These are phyloP conservation scores for Tokudaia tokunoshimensis DNA, from an alignment of 2,797 vertebrate species.

Conservation along the genomic window DNA sequence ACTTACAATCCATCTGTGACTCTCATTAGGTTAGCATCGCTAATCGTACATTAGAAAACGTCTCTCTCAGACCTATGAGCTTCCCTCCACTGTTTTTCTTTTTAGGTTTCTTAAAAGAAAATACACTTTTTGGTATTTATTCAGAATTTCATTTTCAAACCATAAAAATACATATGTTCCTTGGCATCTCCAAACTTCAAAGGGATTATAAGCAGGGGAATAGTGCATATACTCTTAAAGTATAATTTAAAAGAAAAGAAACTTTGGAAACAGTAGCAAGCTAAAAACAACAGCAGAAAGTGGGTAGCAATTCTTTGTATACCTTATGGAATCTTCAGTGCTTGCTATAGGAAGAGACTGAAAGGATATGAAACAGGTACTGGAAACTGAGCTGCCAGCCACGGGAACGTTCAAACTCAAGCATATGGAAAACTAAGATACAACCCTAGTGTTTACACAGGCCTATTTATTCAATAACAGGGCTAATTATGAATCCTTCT, in stretches of 20 bases:
- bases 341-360: background rate
- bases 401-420: background rate
- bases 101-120: background rate
- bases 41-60: background rate
- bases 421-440: background rate
- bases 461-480: background rate
- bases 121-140: background rate
- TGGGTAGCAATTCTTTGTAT: background rate
- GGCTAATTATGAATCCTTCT: background rate
- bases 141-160: conserved; percentile 20
- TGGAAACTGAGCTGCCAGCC: background rate
- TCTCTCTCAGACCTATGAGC: background rate
- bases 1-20: background rate
- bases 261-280: background rate
- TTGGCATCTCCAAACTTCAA: conserved; percentile 22
- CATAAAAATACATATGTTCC: background rate
- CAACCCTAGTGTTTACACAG: background rate
- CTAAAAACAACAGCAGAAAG: background rate
- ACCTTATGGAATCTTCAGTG: background rate
- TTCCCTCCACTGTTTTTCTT: no score
- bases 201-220: background rate
- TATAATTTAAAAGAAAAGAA: conserved; percentile 13
- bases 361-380: background rate
- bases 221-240: background rate
- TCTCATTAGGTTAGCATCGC: rapidly evolving